Evolutionary conservation across 1,140 invertebrate genomes (phyloP), one percentile per base, ranked within the genome.

Genomic region (Anoplolepis gracilipes): DNA sequence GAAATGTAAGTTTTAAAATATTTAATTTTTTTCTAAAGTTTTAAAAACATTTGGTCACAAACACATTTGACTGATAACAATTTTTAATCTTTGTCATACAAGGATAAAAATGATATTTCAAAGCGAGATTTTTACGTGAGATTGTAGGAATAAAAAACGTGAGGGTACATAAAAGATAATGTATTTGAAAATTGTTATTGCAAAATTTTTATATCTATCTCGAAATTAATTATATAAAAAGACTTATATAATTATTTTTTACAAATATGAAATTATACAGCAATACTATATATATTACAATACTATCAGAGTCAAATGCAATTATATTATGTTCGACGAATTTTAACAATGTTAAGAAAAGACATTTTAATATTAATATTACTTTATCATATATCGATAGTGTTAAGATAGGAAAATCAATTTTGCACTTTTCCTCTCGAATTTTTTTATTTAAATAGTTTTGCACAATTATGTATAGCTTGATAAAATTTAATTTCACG

Each of bases 201-300:
- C n/a, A n/a, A 79, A 53, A 79, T 79, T 55, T 22, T 55, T 79
- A 79, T 69, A 39, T 69, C 64, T 22, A 67, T 67, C 46, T 28
- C 2, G 42, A 73, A 8, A 22, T 22, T 73, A 30, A 33, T 72
- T 81, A 59, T n/a, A 49, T 49, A 49, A 49, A 46, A 22, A 72
- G 59, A 72, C 42, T 59, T 62, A 25, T 73, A 82, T 42, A 72
- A 61, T 82, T 61, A 82, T 72, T 82, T 59, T 73, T 72, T n/a
- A 72, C 78, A 36, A 72, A 30, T 70, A 39, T 7, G 28, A 82
- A 72, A 46, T 46, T 82, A 72, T 19, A 42, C 53, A 59, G 67
- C 78, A 82, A 53, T 53, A 70, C n/a, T 42, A 22, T 16, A 59
- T 72, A 82, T 42, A 28, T 55, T 55, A 82, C 8, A 57, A 42